Evolutionary conservation across 2,888 invertebrate genomes (phyloP).

Genomic region (Toxonevra muliebris): DNA sequence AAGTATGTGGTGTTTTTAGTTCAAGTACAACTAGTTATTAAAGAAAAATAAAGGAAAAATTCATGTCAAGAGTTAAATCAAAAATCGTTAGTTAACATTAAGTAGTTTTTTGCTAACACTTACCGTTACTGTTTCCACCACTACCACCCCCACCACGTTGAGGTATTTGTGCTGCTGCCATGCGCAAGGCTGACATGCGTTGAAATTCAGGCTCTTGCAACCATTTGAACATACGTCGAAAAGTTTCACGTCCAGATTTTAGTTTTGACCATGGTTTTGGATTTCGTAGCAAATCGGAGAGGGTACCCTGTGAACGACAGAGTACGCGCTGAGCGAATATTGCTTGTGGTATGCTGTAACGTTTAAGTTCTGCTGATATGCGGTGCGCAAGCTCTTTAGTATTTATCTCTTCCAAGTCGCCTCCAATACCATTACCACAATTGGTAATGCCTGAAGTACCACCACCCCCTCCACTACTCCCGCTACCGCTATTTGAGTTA

Average conservation of each 20-base stretch:
- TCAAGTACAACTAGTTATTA: not conserved
- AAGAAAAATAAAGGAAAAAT: too few species aligned
- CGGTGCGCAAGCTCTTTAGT: slow-evolving; percentile 98
- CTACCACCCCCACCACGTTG: slow-evolving; percentile 39
- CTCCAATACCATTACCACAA: slow-evolving; percentile 13
- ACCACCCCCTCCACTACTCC: slow-evolving; percentile 1
- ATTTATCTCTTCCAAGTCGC: slow-evolving; percentile 94
- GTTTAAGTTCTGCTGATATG: slow-evolving; percentile 97
- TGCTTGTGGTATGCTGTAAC: slow-evolving; percentile 99
- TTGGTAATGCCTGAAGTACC: slow-evolving; percentile 37
- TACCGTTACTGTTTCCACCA: slow-evolving; percentile 3
- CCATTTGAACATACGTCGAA: slow-evolving; percentile 99
- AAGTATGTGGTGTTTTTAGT: not conserved
- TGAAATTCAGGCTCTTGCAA: slow-evolving; percentile 99
- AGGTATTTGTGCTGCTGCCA: slow-evolving; percentile 75
- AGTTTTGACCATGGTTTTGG: slow-evolving; percentile 99
- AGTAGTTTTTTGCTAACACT: not conserved
- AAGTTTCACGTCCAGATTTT: slow-evolving; percentile 98
- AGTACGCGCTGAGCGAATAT: slow-evolving; percentile 99
- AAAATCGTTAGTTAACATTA: too few species aligned
- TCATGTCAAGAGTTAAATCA: too few species aligned
- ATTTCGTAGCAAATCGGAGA: slow-evolving; percentile 95
- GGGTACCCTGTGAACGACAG: slow-evolving; percentile 97
- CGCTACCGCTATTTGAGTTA: slow-evolving; percentile 50
- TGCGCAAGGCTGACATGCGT: slow-evolving; percentile 96